These are phyloP conservation scores for Callaeas wilsoni DNA, from an alignment of 2,113 vertebrate species.

Conservation along the genomic window DNA sequence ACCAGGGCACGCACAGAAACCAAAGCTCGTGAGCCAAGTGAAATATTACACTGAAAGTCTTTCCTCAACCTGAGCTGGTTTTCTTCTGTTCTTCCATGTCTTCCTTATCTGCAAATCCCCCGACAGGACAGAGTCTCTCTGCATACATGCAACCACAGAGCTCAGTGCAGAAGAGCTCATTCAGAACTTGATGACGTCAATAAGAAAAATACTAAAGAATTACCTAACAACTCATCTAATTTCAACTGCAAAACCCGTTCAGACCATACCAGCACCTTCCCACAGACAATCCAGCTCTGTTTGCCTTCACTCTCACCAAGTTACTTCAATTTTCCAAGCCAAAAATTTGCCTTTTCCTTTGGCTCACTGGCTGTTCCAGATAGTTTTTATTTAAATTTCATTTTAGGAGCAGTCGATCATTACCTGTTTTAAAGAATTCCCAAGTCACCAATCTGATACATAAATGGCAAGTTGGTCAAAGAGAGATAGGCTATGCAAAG, in stretches of 20 bases:
- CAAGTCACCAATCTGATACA: background rate
- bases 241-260: background rate
- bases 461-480: constrained; percentile 16
- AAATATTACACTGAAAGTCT: background rate
- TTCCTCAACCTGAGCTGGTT: background rate
- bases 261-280: background rate
- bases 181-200: background rate
- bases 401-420: background rate
- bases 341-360: background rate
- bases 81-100: background rate
- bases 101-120: background rate
- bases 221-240: background rate
- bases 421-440: constrained; percentile 27
- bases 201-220: background rate
- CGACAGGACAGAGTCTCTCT: background rate
- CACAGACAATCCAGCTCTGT: background rate
- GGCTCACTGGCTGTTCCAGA: background rate
- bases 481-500: constrained; percentile 4
- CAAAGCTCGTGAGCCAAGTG: background rate
- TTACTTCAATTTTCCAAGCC: background rate
- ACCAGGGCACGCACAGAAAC: background rate
- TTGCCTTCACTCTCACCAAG: constrained; percentile 1
- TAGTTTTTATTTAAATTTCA: constrained; percentile 25
- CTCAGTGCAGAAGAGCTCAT: background rate
- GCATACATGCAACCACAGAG: rapidly evolving